Conservation (phyloP, 1,140 invertebrate genomes). For the Rhyacophila brunnea region DNA sequence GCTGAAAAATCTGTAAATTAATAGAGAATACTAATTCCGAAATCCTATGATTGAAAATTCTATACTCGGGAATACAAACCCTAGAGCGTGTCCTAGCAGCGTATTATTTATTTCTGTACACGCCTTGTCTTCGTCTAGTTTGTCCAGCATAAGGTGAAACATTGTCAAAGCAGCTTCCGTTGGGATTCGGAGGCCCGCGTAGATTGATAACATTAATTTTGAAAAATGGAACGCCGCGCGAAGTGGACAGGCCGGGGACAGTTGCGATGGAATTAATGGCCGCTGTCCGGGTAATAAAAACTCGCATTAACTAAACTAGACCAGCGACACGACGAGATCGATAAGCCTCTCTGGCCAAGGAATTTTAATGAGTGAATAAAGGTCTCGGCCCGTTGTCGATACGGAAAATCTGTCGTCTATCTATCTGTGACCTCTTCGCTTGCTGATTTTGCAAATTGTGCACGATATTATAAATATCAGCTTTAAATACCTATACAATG, state of each 20-base stretch:
- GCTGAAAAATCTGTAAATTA: too few species aligned
- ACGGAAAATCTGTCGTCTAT: too few species aligned
- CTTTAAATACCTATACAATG: too few species aligned
- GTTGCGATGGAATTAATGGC: constrained; percentile 26
- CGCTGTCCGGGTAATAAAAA: constrained; percentile 32
- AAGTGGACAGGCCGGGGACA: constrained; percentile 20
- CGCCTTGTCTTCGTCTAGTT: too few species aligned
- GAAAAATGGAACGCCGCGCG: constrained; percentile 15
- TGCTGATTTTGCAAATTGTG: too few species aligned
- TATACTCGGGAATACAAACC: too few species aligned
- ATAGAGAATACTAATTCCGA: too few species aligned
- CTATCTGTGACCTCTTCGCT: too few species aligned
- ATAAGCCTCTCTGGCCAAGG: constrained; percentile 17
- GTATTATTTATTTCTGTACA: too few species aligned
- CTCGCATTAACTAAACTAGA: constrained; percentile 32
- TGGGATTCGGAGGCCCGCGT: constrained; percentile 22
- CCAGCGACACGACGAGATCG: constrained; percentile 16
- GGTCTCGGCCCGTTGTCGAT: neutral
- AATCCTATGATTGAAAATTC: too few species aligned
- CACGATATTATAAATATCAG: too few species aligned
- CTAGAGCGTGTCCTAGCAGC: too few species aligned
- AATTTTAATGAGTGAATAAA: constrained; percentile 32
- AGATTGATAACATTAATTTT: constrained; percentile 5
- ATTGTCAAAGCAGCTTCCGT: constrained; percentile 20
- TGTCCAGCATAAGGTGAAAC: neutral